Percentiles rank a stretch among this genome's conserved stretches.
Evolutionary conservation across 1,140 invertebrate species (phyloP).

Genomic region (Uloborus diversus): DNA sequence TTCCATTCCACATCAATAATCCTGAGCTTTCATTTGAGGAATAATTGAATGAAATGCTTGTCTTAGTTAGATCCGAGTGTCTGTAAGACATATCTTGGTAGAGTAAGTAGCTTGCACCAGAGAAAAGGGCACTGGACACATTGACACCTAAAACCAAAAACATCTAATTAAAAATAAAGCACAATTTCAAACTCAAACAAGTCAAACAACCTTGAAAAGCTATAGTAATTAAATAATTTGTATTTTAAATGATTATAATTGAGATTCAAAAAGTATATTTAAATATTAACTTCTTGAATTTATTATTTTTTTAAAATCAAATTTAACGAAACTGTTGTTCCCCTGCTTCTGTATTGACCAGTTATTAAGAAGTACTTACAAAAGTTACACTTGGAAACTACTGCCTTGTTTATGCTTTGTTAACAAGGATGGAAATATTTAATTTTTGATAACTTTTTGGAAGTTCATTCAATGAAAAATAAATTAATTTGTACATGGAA

Average conservation of each 20-base stretch:
- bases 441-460: too few species aligned
- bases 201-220: not conserved
- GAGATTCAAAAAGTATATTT: not conserved
- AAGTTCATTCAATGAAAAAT: too few species aligned
- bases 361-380: too few species aligned
- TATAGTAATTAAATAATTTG: not conserved
- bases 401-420: too few species aligned
- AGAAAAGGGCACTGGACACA: conserved; percentile 42
- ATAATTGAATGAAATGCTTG: conserved; percentile 42
- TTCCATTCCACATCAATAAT: conserved; percentile 51
- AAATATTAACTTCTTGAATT: too few species aligned
- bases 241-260: not conserved
- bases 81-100: conserved; percentile 34
- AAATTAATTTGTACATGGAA: too few species aligned
- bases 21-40: conserved; percentile 31
- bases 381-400: too few species aligned
- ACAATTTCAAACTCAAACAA: not conserved
- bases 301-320: too few species aligned
- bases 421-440: too few species aligned
- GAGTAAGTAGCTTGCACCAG: conserved; percentile 41
- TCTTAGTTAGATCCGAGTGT: conserved; percentile 31
- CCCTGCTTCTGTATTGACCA: too few species aligned
- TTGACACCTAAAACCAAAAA: conserved; percentile 12
- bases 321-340: too few species aligned
- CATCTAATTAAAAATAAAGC: not conserved